These are phyloP conservation scores for Patella pellucida DNA, from an alignment of 2,888 invertebrate species.

Conservation along the genomic window DNA sequence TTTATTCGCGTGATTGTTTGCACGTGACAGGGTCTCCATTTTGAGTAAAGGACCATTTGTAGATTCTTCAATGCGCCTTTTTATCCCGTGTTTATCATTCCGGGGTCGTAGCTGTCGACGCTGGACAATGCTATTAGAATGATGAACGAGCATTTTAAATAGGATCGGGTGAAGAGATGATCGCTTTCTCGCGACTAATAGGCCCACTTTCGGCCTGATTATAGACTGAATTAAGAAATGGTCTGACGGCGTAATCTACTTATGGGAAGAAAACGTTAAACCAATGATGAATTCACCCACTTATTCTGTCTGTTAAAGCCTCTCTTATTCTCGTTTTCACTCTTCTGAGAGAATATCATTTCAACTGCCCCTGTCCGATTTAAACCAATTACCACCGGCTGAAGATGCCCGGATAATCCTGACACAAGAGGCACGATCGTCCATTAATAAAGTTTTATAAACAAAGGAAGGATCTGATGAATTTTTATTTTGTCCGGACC, in stretches of 20 bases:
- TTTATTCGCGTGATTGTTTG: constrained; percentile 25
- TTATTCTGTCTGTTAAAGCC: constrained; percentile 8
- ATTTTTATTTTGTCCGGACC: no score
- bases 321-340: background rate
- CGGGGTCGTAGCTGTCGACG: background rate
- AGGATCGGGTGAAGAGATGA: background rate
- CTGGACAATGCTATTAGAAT: constrained; percentile 9
- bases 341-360: constrained; percentile 9
- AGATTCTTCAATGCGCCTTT: background rate
- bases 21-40: constrained; percentile 13
- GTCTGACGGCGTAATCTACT: background rate
- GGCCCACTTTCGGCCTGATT: background rate
- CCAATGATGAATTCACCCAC: constrained; percentile 8
- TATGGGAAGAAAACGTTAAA: background rate
- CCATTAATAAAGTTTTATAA: no score
- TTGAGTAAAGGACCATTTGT: background rate
- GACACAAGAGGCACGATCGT: background rate
- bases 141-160: constrained; percentile 1
- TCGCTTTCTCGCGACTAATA: background rate
- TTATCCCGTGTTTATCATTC: background rate
- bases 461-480: no score
- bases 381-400: background rate
- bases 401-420: background rate
- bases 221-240: constrained; percentile 2
- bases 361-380: background rate